Conservation (phyloP, 2,888 invertebrate species). For the Sinhomidia bicolor region DNA sequence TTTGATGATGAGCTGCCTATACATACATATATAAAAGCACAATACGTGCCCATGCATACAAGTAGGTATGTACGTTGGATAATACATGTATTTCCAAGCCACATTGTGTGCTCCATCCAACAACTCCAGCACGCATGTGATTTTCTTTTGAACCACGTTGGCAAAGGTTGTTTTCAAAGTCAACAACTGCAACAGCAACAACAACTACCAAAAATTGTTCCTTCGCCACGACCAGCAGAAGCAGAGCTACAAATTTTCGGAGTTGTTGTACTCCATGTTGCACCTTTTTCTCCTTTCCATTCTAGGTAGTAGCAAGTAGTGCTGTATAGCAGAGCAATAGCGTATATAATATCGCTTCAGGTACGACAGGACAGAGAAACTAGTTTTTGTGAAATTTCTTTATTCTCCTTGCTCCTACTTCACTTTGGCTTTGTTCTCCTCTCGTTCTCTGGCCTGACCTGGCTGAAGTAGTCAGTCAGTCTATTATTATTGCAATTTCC, state of each 20-base stretch:
- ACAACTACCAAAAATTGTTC: constrained; percentile 39
- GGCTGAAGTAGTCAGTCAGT: constrained; percentile 15
- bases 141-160: constrained; percentile 67
- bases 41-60: not conserved
- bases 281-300: no score
- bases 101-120: not conserved
- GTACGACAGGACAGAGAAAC: constrained; percentile 1
- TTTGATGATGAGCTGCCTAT: not conserved
- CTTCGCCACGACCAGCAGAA: constrained; percentile 12
- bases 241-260: constrained; percentile 31
- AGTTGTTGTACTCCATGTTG: constrained; percentile 36
- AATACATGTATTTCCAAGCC: no score
- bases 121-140: constrained; percentile 62
- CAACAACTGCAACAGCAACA: constrained; percentile 64
- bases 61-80: constrained; percentile 2
- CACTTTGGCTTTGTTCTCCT: not conserved
- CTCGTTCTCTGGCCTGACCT: constrained; percentile 12
- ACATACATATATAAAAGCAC: not conserved
- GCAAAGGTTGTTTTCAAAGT: constrained; percentile 71
- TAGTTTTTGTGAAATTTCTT: constrained; percentile 26
- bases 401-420: not conserved
- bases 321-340: not conserved
- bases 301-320: no score
- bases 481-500: constrained; percentile 62
- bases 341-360: no score